A percentile compares a stretch with the other conserved stretches of the same genome.
phyloP scores from a whole-genome alignment of 2,113 vertebrate species.

The Protobothrops mucrosquamatus region DNA sequence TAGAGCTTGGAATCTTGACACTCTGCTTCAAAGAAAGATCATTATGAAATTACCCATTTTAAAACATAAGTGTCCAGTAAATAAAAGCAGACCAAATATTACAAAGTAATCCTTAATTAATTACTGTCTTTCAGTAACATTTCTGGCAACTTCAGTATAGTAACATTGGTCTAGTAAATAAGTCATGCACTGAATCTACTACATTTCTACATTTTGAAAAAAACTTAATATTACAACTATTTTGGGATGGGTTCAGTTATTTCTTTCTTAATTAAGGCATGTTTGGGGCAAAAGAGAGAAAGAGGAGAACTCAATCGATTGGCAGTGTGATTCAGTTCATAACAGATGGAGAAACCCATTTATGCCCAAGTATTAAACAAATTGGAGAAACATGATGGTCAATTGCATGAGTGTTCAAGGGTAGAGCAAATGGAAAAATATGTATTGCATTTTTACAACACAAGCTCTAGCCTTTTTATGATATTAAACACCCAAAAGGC shows the following conservation, averaged over 20 bases:
- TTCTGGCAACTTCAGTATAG: not conserved
- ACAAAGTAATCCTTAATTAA: not conserved
- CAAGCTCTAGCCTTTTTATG: not conserved
- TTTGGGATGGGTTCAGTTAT: not conserved
- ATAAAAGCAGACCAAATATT: not conserved
- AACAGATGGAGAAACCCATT: not conserved
- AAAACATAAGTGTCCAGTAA: not conserved
- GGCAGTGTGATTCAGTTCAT: not conserved
- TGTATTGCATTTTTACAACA: not conserved
- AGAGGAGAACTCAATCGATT: not conserved
- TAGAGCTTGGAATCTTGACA: constrained; percentile 2
- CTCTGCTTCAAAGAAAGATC: not conserved
- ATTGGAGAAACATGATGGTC: not conserved
- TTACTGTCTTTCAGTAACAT: not conserved
- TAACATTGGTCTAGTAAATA: not conserved
- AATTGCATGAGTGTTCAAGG: not conserved
- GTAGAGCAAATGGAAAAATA: not conserved
- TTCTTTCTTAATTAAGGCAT: not conserved
- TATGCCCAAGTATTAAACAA: not conserved
- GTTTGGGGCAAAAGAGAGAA: not conserved
- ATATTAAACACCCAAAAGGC: not conserved
- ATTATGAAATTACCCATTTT: not conserved
- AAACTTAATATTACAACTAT: not conserved
- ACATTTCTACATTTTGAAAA: not conserved
- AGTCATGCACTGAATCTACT: not conserved